A percentile compares a stretch with the other conserved stretches of the same genome.
Evolutionary conservation across 2,888 invertebrate species (phyloP).

Genomic region (Lithophane leautieri): DNA sequence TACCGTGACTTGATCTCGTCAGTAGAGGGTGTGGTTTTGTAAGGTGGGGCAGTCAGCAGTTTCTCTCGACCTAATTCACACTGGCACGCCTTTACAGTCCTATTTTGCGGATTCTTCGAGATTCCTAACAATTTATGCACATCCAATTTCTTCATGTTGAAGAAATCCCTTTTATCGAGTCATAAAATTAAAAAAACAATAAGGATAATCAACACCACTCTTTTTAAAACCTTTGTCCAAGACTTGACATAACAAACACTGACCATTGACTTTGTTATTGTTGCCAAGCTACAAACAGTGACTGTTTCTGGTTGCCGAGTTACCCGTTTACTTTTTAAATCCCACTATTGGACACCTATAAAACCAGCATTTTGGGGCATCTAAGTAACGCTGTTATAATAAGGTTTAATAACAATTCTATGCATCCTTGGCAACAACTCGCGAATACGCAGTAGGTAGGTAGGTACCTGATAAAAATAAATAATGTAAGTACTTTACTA

Average conservation of each 20-base stretch:
- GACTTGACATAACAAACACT: conserved; percentile 53
- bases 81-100: conserved; percentile 73
- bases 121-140: conserved; percentile 74
- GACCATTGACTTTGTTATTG: conserved; percentile 73
- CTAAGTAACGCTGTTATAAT: not conserved
- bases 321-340: conserved; percentile 29
- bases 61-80: conserved; percentile 87
- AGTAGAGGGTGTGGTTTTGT: conserved; percentile 72
- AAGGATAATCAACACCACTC: conserved; percentile 26
- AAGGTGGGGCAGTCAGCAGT: conserved; percentile 85
- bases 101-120: conserved; percentile 73
- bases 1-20: conserved; percentile 78
- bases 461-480: not conserved
- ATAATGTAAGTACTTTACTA: not conserved
- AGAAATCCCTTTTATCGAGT: conserved; percentile 5
- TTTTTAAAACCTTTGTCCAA: conserved; percentile 54
- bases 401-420: not conserved
- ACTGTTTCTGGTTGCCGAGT: conserved; percentile 48
- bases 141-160: conserved; percentile 70
- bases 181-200: conserved; percentile 26
- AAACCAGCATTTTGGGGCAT: conserved; percentile 7
- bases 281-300: conserved; percentile 70
- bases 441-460: not conserved
- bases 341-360: not conserved
- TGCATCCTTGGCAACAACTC: not conserved